Evolutionary conservation across 2,113 vertebrate species (phyloP).

Genomic region (Oryzias woworae): DNA sequence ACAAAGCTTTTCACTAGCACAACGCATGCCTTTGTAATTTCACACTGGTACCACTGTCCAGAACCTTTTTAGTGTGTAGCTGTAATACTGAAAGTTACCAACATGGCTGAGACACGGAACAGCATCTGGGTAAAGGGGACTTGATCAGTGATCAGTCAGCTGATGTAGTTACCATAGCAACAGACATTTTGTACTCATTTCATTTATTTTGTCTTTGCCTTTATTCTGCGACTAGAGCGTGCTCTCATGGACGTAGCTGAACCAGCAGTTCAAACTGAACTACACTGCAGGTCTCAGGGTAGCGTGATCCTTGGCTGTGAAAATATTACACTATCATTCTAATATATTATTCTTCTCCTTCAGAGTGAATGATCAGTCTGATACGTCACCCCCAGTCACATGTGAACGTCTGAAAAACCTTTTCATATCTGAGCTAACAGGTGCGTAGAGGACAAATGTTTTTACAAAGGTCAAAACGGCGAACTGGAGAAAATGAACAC

Average conservation of each 20-base stretch:
- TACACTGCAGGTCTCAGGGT: too few relatives aligned
- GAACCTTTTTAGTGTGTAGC: constrained; percentile 19
- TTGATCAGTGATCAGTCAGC: constrained; percentile 5
- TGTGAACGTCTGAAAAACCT: not conserved
- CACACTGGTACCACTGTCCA: constrained; percentile 10
- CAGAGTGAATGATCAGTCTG: not conserved
- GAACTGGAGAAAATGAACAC: constrained; percentile 3
- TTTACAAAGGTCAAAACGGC: constrained; percentile 7
- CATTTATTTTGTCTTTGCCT: not conserved
- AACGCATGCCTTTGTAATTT: constrained; percentile 1
- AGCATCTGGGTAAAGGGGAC: constrained; percentile 2
- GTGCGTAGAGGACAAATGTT: not conserved
- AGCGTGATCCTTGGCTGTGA: too few relatives aligned
- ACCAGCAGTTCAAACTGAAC: not conserved
- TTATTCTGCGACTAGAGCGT: constrained; percentile 5
- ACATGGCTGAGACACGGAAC: constrained; percentile 28
- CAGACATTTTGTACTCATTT: not conserved
- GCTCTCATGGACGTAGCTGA: not conserved
- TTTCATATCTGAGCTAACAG: not conserved
- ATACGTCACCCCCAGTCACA: not conserved
- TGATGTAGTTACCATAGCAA: constrained; percentile 1
- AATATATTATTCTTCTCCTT: not conserved
- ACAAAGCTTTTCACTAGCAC: constrained; percentile 3
- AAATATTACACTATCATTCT: not conserved
- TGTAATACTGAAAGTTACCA: constrained; percentile 6